These are phyloP conservation scores for Ferrisia virgata DNA, from an alignment of 2,888 invertebrate species.

Conservation along the genomic window DNA sequence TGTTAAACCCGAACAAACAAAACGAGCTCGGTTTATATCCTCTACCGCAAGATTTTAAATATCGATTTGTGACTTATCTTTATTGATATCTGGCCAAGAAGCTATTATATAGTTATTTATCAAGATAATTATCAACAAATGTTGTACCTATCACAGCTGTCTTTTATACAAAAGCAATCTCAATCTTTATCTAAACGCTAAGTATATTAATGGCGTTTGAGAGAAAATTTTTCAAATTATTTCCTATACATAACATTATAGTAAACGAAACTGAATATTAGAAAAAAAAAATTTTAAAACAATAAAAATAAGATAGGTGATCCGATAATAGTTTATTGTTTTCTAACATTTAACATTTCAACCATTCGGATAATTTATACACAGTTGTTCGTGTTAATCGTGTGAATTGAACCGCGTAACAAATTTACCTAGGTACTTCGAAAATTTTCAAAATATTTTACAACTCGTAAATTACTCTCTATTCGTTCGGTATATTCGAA, in stretches of 20 bases:
- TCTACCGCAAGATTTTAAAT: not conserved
- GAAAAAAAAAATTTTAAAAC: not conserved
- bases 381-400: not conserved
- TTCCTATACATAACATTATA: not conserved
- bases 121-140: conserved; percentile 16
- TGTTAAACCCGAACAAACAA: conserved; percentile 11
- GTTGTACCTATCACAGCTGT: conserved; percentile 9
- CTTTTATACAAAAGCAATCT: not conserved
- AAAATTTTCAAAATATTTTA: not conserved
- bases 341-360: not conserved
- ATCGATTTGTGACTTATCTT: conserved; percentile 15
- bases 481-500: not conserved
- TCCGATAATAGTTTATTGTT: conserved; percentile 6
- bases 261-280: not conserved
- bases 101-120: conserved; percentile 16
- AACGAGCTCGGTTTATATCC: not conserved
- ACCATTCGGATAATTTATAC: not conserved
- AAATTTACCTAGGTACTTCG: not conserved
- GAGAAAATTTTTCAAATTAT: not conserved
- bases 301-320: not conserved
- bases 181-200: not conserved
- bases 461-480: not conserved
- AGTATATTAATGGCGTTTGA: not conserved
- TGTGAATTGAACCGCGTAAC: not conserved
- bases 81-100: conserved; percentile 11